These are phyloP conservation scores for Helicoverpa assulta DNA, from an alignment of 2,888 invertebrate genomes.

Conservation along the genomic window DNA sequence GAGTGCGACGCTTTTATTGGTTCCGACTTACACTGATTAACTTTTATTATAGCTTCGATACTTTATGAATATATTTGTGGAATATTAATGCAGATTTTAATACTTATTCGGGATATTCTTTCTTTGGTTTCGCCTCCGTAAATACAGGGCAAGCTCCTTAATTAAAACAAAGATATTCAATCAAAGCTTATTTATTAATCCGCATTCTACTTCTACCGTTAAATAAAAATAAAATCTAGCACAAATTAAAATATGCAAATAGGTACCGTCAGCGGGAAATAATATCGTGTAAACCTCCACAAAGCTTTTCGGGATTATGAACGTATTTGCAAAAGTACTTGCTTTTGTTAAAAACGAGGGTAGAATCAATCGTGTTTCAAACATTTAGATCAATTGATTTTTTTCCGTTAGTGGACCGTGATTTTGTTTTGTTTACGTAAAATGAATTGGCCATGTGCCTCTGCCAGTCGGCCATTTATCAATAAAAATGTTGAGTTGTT, in stretches of 20 bases:
- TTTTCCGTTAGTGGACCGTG: slow-evolving; percentile 47
- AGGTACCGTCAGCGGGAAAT: slow-evolving; percentile 34
- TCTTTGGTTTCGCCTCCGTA: neutral
- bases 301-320: slow-evolving; percentile 41
- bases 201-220: neutral
- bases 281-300: slow-evolving; percentile 39
- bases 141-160: neutral
- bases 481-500: slow-evolving; percentile 54
- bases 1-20: slow-evolving; percentile 49
- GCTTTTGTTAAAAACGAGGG: slow-evolving; percentile 41
- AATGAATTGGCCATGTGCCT: slow-evolving; percentile 53
- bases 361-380: slow-evolving; percentile 53
- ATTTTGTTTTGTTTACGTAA: slow-evolving; percentile 53
- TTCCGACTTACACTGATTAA: slow-evolving; percentile 35
- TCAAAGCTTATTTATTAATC: slow-evolving; percentile 3
- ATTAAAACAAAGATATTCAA: neutral
- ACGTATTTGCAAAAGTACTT: slow-evolving; percentile 32
- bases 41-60: slow-evolving; percentile 7
- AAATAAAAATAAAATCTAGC: slow-evolving; percentile 37
- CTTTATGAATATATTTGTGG: slow-evolving; percentile 1
- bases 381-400: slow-evolving; percentile 57
- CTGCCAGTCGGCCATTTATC: slow-evolving; percentile 56
- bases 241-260: slow-evolving; percentile 50
- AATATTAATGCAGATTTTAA: neutral
- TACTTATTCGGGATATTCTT: neutral